These are phyloP conservation scores for Sipha flava DNA, from an alignment of 1,140 invertebrate genomes.

Conservation along the genomic window DNA sequence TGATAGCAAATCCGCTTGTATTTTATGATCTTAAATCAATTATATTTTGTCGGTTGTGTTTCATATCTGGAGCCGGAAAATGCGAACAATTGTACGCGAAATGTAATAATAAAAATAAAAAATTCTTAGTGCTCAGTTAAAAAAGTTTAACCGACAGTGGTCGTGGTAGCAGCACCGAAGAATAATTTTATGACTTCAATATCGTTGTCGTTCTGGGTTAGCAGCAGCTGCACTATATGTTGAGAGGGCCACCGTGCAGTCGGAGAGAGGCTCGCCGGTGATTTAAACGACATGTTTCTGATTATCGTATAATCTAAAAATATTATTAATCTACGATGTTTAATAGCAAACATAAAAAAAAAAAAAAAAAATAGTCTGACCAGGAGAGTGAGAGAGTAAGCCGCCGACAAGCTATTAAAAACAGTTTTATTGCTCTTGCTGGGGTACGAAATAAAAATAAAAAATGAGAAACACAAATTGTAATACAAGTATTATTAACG, in stretches of 20 bases:
- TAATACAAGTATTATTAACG: constrained; percentile 28
- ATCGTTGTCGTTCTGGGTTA: background rate
- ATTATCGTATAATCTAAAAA: constrained; percentile 33
- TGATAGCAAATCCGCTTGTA: background rate
- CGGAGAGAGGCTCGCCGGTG: background rate
- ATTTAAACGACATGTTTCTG: constrained; percentile 33
- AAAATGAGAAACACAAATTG: background rate
- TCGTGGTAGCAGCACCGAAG: background rate
- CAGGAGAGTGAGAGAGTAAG: background rate
- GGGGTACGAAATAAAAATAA: constrained; percentile 1
- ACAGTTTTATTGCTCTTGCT: constrained; percentile 3
- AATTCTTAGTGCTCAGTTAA: background rate
- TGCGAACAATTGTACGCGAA: background rate
- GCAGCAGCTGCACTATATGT: background rate
- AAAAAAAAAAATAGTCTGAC: background rate
- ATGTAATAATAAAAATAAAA: background rate
- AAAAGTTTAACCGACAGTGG: background rate
- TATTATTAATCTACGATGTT: constrained; percentile 30
- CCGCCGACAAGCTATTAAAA: constrained; percentile 32
- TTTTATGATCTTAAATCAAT: constrained; percentile 5
- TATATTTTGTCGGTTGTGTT: background rate
- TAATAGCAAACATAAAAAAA: constrained; percentile 32
- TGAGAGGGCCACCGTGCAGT: constrained; percentile 21
- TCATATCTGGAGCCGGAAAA: background rate
- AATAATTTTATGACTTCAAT: constrained; percentile 25